A percentile compares a stretch with the other conserved stretches of the same genome.
phyloP scores from a whole-genome alignment of 2,888 invertebrate species.

The Formica aserva region DNA sequence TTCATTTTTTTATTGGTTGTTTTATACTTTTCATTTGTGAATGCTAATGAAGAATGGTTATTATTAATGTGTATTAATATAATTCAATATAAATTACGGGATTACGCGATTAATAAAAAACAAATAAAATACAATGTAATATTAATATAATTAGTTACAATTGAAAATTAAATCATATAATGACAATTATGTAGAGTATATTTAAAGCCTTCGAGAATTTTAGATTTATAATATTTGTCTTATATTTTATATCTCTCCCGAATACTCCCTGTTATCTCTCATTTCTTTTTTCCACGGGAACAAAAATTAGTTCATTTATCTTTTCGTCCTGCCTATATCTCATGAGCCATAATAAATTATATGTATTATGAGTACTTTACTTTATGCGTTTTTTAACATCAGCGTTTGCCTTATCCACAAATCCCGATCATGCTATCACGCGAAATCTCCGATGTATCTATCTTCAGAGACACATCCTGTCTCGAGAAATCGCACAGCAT shows the following conservation, averaged over 20 bases:
- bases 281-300: neutral
- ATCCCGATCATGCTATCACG: neutral
- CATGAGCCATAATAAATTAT: too few species aligned
- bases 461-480: neutral
- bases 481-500: slow-evolving; percentile 1
- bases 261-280: neutral
- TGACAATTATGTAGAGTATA: neutral
- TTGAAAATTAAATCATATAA: neutral
- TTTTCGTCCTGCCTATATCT: neutral
- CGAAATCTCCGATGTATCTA: neutral
- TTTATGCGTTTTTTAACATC: neutral
- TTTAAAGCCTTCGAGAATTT: neutral
- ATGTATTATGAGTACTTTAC: neutral
- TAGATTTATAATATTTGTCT: neutral
- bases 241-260: neutral
- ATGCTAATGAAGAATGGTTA: slow-evolving; percentile 17
- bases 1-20: neutral
- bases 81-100: neutral
- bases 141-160: neutral
- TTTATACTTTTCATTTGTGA: neutral
- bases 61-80: slow-evolving; percentile 7
- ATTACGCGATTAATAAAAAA: neutral
- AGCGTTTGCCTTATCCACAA: neutral
- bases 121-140: neutral
- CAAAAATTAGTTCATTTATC: slow-evolving; percentile 42